Conservation (phyloP, 92 coral and sea anemone species). For the Anthopleura xanthogrammica region DNA sequence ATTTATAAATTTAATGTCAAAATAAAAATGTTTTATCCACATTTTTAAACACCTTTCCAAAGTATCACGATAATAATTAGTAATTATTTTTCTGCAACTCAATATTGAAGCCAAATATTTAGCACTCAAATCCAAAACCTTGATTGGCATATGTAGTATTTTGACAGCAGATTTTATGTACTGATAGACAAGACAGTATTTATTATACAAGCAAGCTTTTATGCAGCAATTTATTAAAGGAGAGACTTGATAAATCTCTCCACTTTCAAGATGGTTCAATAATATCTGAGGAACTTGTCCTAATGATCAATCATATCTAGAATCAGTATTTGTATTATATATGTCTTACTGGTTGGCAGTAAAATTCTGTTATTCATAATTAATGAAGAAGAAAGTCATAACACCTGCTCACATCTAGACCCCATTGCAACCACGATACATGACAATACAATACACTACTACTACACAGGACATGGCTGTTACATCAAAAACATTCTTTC, state of each 20-base stretch:
- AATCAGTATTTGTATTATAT: background rate
- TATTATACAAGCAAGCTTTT: background rate
- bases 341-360: background rate
- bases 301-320: background rate
- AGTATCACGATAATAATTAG: background rate
- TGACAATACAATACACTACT: background rate
- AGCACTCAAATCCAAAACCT: background rate
- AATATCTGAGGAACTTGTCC: background rate
- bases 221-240: background rate
- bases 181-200: background rate
- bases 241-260: background rate
- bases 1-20: too few relatives aligned
- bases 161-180: background rate
- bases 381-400: background rate
- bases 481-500: background rate
- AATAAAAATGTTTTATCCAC: too few relatives aligned
- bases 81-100: background rate
- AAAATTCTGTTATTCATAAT: background rate
- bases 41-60: too few relatives aligned
- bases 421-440: background rate
- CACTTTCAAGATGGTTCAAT: background rate
- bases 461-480: background rate
- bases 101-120: background rate
- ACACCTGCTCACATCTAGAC: background rate
- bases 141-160: background rate